These are phyloP conservation scores for Varanus salvator DNA, from an alignment of 2,113 vertebrate species.

Conservation along the genomic window DNA sequence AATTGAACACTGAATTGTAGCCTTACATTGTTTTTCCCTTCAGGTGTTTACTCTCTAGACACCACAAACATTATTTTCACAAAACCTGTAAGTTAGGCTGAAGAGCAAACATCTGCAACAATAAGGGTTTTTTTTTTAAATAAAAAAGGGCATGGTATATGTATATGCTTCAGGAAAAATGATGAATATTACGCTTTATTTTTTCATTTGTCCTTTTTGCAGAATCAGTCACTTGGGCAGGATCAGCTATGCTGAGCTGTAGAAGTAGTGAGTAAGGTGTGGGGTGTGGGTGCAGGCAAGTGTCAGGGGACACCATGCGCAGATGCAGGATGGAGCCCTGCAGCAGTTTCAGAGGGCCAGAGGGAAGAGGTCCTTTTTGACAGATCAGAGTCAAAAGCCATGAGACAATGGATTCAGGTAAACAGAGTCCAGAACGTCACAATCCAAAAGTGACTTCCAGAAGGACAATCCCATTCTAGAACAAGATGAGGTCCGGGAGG, in stretches of 20 bases:
- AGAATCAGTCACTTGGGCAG: conserved; percentile 1
- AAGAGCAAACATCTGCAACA: neutral
- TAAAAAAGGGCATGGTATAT: neutral
- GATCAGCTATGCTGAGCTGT: neutral
- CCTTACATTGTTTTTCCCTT: neutral
- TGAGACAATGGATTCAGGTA: no score
- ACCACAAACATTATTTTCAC: neutral
- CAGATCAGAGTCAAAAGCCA: no score
- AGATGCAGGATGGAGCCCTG: no score
- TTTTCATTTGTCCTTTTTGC: neutral
- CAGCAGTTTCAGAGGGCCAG: no score
- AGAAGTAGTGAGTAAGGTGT: neutral
- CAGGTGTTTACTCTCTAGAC: neutral
- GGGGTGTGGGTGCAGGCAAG: no score
- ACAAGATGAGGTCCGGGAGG: no score
- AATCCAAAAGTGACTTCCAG: no score
- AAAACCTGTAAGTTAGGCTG: neutral
- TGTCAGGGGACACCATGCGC: no score
- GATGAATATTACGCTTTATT: neutral
- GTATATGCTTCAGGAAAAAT: neutral
- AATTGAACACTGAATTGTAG: neutral
- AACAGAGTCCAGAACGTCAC: no score
- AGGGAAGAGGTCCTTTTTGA: no score
- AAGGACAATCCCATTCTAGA: no score
- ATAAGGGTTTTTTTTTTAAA: neutral